A percentile compares a stretch with the other conserved stretches of the same genome.
Conservation (phyloP, 2,797 vertebrate species). For the Etheostoma nigrum region DNA sequence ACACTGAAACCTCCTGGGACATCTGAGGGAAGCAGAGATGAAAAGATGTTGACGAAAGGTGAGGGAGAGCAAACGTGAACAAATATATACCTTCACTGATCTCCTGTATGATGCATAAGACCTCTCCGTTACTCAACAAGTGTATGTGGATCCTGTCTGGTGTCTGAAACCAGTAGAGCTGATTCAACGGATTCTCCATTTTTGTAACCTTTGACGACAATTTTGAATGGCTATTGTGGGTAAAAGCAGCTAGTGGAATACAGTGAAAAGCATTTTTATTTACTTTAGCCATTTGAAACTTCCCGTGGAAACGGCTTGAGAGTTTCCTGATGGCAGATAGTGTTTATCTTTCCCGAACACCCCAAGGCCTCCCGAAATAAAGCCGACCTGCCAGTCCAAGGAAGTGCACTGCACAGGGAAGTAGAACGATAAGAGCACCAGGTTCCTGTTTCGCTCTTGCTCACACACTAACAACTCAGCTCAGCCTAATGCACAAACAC, state of each 20-base stretch:
- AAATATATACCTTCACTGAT: slow-evolving; percentile 6
- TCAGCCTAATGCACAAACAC: slow-evolving; percentile 23
- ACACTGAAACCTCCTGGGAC: slow-evolving; percentile 90
- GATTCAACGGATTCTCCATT: slow-evolving; percentile 57
- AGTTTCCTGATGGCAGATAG: slow-evolving; percentile 99
- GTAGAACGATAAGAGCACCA: slow-evolving; percentile 91
- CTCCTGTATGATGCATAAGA: slow-evolving; percentile 39
- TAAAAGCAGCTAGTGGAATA: slow-evolving; percentile 80
- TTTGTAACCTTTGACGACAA: slow-evolving; percentile 84
- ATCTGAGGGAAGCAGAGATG: slow-evolving; percentile 80
- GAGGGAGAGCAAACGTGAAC: slow-evolving; percentile 7
- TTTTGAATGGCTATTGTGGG: slow-evolving; percentile 85
- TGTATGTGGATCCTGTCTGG: slow-evolving; percentile 28
- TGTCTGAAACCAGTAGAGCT: slow-evolving; percentile 55
- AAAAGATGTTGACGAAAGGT: slow-evolving; percentile 5
- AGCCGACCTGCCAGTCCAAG: slow-evolving; percentile 90
- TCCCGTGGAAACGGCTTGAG: slow-evolving; percentile 98
- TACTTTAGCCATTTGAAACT: slow-evolving; percentile 99
- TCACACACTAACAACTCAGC: slow-evolving; percentile 64
- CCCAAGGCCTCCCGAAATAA: slow-evolving; percentile 99
- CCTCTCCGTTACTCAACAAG: slow-evolving; percentile 45
- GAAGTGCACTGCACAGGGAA: slow-evolving; percentile 84
- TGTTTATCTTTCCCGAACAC: slow-evolving; percentile 99
- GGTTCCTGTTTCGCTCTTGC: slow-evolving; percentile 93
- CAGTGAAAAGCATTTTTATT: slow-evolving; percentile 92